Evolutionary conservation across 1,140 invertebrate genomes (phyloP).

Genomic region (Sipha flava): DNA sequence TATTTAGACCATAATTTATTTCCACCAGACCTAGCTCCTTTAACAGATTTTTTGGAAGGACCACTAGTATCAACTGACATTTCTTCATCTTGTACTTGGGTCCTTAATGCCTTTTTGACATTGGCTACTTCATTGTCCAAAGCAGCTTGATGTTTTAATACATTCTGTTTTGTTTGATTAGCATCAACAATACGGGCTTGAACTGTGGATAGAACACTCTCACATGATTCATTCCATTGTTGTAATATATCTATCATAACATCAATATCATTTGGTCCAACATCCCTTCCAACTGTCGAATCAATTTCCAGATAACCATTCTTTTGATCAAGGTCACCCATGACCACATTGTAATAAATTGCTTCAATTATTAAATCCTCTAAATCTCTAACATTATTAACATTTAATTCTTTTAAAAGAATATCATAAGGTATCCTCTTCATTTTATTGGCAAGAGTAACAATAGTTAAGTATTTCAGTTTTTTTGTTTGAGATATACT

Average conservation of each 20-base stretch:
- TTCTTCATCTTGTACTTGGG: slow-evolving; percentile 49
- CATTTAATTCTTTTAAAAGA: slow-evolving; percentile 78
- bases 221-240: slow-evolving; percentile 86
- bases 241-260: slow-evolving; percentile 70
- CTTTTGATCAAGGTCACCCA: slow-evolving; percentile 92
- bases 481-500: slow-evolving; percentile 76
- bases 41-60: not conserved
- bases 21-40: not conserved
- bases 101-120: slow-evolving; percentile 74
- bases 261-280: slow-evolving; percentile 67
- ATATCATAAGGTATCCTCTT: slow-evolving; percentile 86
- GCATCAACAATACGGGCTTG: slow-evolving; percentile 82
- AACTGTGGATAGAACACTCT: slow-evolving; percentile 76
- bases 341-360: slow-evolving; percentile 93
- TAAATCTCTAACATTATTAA: slow-evolving; percentile 84
- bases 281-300: slow-evolving; percentile 87
- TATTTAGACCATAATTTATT: slow-evolving; percentile 16
- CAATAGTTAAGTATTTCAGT: slow-evolving; percentile 87
- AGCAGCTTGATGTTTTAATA: slow-evolving; percentile 68
- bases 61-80: slow-evolving; percentile 22
- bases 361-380: slow-evolving; percentile 97
- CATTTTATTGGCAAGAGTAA: slow-evolving; percentile 82
- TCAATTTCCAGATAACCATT: slow-evolving; percentile 88
- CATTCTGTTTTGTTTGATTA: slow-evolving; percentile 73
- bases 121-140: slow-evolving; percentile 78